phyloP scores from a whole-genome alignment of 2,113 vertebrate species.

The Leptobrachium ailaonicum region DNA sequence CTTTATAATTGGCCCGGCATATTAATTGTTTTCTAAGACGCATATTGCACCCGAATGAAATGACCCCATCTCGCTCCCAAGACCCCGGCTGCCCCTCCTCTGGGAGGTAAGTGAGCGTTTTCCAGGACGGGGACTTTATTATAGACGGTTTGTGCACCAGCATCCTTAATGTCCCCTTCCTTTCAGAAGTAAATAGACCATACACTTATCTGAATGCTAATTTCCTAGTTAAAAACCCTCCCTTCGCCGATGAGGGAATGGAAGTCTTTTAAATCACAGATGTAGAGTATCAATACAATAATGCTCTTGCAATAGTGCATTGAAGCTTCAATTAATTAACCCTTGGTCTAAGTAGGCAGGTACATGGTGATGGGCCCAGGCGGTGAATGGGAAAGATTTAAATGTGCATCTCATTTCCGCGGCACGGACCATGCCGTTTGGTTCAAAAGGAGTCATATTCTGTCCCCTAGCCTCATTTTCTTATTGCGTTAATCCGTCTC shows the following conservation, averaged over 20 bases:
- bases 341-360: constrained; percentile 84
- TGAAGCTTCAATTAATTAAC: constrained; percentile 95
- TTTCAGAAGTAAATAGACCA: constrained; percentile 84
- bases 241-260: constrained; percentile 80
- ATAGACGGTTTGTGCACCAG: constrained; percentile 76
- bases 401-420: constrained; percentile 98
- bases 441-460: constrained; percentile 87
- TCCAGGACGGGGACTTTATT: constrained; percentile 76
- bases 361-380: constrained; percentile 86
- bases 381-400: constrained; percentile 91
- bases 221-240: constrained; percentile 94
- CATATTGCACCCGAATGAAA: constrained; percentile 25
- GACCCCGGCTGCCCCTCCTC: constrained; percentile 46
- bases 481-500: constrained; percentile 85
- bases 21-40: constrained; percentile 7
- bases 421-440: constrained; percentile 81
- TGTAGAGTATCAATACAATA: constrained; percentile 91
- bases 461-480: constrained; percentile 89
- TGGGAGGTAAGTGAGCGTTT: constrained; percentile 64
- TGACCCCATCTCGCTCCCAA: constrained; percentile 12
- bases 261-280: constrained; percentile 93
- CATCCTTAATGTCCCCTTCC: constrained; percentile 84
- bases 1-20: no score
- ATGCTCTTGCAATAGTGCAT: constrained; percentile 83
- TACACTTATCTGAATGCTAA: constrained; percentile 98